Percentiles rank a stretch among this genome's conserved stretches.
These are phyloP conservation scores for Thomomys bottae DNA, from an alignment of 2,113 vertebrate genomes.

Conservation along the genomic window DNA sequence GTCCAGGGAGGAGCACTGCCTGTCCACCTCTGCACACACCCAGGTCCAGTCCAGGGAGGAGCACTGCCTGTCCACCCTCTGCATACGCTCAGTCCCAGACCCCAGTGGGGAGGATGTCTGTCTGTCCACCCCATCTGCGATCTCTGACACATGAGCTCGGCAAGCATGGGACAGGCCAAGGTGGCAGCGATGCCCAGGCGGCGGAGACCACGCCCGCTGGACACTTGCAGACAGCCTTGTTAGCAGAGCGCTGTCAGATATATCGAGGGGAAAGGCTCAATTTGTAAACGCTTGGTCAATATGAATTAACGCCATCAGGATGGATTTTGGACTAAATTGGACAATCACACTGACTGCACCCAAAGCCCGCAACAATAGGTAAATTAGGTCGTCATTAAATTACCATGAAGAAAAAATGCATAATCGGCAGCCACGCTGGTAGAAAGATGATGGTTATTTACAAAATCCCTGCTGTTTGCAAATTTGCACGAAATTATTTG, in stretches of 20 bases:
- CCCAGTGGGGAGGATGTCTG: too few relatives aligned
- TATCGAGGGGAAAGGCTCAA: conserved; percentile 65
- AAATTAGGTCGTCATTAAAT: conserved; percentile 85
- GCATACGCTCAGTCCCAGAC: too few relatives aligned
- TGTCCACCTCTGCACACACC: too few relatives aligned
- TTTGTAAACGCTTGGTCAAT: conserved; percentile 84
- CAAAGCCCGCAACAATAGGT: conserved; percentile 77
- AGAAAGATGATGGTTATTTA: conserved; percentile 82
- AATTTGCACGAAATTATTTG: conserved; percentile 72
- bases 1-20: too few relatives aligned
- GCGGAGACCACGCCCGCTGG: not conserved
- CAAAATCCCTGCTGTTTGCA: conserved; percentile 79
- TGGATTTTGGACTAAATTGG: conserved; percentile 80
- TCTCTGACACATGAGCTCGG: not conserved
- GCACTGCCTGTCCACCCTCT: too few relatives aligned
- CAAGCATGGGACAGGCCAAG: fast-evolving
- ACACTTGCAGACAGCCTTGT: not conserved
- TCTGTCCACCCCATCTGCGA: fast-evolving
- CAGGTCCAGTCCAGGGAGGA: too few relatives aligned
- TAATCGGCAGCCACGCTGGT: conserved; percentile 72
- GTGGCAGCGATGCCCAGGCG: fast-evolving
- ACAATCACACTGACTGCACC: conserved; percentile 71
- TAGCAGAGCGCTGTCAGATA: not conserved
- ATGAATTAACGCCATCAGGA: conserved; percentile 78
- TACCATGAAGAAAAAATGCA: conserved; percentile 81